phyloP scores from a whole-genome alignment of 2,113 vertebrate genomes.

The Xiphophorus hellerii region DNA sequence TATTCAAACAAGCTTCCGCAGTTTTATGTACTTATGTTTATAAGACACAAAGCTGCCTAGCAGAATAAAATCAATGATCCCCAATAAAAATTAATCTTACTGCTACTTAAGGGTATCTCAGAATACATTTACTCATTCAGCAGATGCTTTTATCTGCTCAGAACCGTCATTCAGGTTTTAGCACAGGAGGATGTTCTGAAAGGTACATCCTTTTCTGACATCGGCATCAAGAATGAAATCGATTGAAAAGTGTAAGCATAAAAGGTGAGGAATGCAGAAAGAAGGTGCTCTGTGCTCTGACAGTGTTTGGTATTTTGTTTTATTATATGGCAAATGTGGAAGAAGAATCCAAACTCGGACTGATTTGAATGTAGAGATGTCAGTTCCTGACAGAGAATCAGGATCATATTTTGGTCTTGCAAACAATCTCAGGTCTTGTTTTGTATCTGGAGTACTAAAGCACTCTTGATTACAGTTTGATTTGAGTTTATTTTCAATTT shows the following conservation, averaged over 20 bases:
- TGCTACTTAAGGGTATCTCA: not conserved
- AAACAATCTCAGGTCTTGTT: not conserved
- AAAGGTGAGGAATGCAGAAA: not conserved
- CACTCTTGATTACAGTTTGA: not conserved
- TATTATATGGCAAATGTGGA: not conserved
- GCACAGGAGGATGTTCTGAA: not conserved
- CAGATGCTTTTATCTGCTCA: conserved; percentile 4
- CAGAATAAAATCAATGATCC: not conserved
- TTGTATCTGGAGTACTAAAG: not conserved
- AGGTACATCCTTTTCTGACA: too few species aligned
- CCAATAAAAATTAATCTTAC: not conserved
- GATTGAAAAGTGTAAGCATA: not conserved
- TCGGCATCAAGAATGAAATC: not conserved
- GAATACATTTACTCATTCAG: not conserved
- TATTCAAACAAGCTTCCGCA: not conserved
- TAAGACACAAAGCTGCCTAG: not conserved
- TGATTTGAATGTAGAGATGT: not conserved
- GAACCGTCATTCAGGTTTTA: not conserved
- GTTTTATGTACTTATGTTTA: not conserved
- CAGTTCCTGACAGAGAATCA: not conserved
- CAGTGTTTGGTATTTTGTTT: not conserved
- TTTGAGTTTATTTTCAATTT: not conserved
- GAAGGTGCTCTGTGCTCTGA: not conserved
- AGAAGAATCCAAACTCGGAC: not conserved
- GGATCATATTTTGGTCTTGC: not conserved